Evolutionary conservation across 2,113 vertebrate genomes (phyloP), one percentile per base, ranked within the genome.

Genomic region (Cygnus atratus): DNA sequence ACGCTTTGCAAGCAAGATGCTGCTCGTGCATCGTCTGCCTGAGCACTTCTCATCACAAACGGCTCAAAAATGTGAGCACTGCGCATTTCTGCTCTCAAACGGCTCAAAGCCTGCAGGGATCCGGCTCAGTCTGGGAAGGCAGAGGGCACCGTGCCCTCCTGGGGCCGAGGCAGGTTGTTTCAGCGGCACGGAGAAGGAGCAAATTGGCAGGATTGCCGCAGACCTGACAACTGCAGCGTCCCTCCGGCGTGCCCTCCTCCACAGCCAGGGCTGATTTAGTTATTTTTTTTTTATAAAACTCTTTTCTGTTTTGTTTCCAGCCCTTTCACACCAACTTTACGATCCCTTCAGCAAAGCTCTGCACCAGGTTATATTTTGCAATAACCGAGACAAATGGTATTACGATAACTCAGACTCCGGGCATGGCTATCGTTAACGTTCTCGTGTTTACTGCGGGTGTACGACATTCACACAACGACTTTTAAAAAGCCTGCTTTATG

Each of bases 291-390:
- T 48, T 18, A 17, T 46, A 73, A 88, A 94, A 46, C 33, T 44
- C 46, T 78, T 81, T 61, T 84, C 59, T 68, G 71, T 62, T 92
- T 76, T 84, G 58, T 79, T 91, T 94, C 67, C 52, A 84, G 39
- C 33, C 77, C 65, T 81, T 77, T 88, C 77, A 71, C 61, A 63
- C 61, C 46, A 87, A 82, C 90, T 95, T 95, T 84, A 84, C 9
- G 54, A 92, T 61, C 68, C 88, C 88, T 92, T 84, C 95, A 93
- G 90, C 74, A 55, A 67, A 86, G 62, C 92, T 86, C 90, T 65
- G 52, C 57, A 72, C 58, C 82, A 65, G 48, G 84, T 81, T 88
- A 59, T 84, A 71, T 59, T 68, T 70, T 78, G 68, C 87, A 84
- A 90, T 61, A 90, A 96, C 62, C 24, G 86, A 88, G 87, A 86